These are phyloP conservation scores for Micropoecilia bifurca DNA, from an alignment of 2,797 vertebrate genomes.

Conservation along the genomic window DNA sequence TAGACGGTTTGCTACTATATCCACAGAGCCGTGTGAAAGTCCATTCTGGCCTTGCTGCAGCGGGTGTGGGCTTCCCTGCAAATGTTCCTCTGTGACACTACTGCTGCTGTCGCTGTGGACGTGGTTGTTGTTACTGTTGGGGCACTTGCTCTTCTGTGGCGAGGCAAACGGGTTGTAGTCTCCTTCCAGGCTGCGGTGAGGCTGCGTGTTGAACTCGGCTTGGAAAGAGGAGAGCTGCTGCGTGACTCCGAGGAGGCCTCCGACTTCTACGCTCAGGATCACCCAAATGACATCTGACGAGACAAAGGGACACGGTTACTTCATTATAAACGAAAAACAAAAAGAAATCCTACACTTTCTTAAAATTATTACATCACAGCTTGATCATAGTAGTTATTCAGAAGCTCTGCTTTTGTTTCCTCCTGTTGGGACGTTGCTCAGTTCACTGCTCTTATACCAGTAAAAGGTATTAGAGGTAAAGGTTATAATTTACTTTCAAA, in stretches of 20 bases:
- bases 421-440: slow-evolving; percentile 18
- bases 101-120: slow-evolving; percentile 69
- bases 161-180: slow-evolving; percentile 99
- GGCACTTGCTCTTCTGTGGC: slow-evolving; percentile 97
- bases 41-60: slow-evolving; percentile 98
- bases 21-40: slow-evolving; percentile 99
- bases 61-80: slow-evolving; percentile 91
- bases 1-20: slow-evolving; percentile 97
- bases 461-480: slow-evolving; percentile 5
- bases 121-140: slow-evolving; percentile 91
- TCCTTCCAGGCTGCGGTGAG: slow-evolving; percentile 94
- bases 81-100: slow-evolving; percentile 90
- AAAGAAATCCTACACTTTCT: background rate
- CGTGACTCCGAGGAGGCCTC: slow-evolving; percentile 97
- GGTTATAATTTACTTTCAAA: background rate
- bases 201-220: slow-evolving; percentile 98
- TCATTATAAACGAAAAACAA: background rate
- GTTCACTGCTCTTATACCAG: too few relatives aligned
- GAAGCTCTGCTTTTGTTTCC: background rate
- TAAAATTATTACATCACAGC: background rate
- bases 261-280: slow-evolving; percentile 97
- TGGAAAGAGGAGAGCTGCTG: slow-evolving; percentile 99
- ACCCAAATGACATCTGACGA: slow-evolving; percentile 97
- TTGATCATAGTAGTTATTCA: background rate
- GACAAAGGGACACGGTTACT: background rate